phyloP scores from a whole-genome alignment of 2,113 vertebrate genomes.

The Myanophis thanlyinensis region DNA sequence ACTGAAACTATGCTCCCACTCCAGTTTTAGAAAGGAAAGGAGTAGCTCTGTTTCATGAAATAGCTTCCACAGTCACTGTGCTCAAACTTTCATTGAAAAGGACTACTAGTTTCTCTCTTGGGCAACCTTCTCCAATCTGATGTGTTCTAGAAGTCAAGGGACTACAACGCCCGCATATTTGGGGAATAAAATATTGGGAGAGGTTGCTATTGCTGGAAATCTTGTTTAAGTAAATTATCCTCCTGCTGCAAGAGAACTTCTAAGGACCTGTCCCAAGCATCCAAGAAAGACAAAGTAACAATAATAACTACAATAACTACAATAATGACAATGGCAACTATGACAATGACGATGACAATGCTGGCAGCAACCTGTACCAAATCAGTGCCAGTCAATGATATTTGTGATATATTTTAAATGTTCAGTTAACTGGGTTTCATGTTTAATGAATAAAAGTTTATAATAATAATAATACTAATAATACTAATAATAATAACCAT shows the following conservation, averaged over 20 bases:
- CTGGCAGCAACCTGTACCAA: too few species aligned
- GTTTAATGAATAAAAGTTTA: too few species aligned
- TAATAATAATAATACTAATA: too few species aligned
- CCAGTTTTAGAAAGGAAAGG: neutral
- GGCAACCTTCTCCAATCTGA: neutral
- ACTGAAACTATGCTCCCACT: neutral
- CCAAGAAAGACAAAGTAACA: neutral
- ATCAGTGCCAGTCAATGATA: too few species aligned
- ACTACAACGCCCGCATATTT: neutral
- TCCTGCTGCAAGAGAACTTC: neutral
- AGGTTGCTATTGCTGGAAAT: neutral
- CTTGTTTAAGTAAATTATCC: neutral
- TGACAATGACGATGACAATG: too few species aligned
- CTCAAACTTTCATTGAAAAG: neutral
- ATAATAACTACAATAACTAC: accelerated
- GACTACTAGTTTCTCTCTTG: neutral
- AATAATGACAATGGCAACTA: too few species aligned
- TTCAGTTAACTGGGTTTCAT: too few species aligned
- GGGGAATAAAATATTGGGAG: neutral
- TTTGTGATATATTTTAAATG: too few species aligned
- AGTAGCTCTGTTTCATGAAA: neutral
- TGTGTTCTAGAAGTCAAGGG: neutral
- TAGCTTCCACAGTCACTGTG: neutral
- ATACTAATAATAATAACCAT: too few species aligned
- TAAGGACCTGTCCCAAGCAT: neutral